Evolutionary conservation across 2,797 vertebrate genomes (phyloP).

Genomic region (Pogonophryne albipinna): DNA sequence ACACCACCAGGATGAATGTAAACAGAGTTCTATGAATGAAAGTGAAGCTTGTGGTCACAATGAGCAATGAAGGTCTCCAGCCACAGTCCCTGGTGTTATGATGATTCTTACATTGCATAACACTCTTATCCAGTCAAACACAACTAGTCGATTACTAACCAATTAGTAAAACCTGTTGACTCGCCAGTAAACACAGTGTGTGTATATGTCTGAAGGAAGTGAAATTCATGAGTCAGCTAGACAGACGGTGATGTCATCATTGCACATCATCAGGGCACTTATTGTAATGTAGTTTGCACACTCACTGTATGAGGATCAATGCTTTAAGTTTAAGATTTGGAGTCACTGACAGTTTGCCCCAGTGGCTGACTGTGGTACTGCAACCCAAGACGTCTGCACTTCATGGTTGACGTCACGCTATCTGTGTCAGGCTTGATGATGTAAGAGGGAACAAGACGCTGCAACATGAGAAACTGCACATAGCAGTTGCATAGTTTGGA

Average conservation of each 20-base stretch:
- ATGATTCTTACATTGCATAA: neutral
- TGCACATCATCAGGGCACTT: slow-evolving; percentile 22
- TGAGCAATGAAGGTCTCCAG: neutral
- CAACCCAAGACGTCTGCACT: neutral
- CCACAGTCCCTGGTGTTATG: neutral
- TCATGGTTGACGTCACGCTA: neutral
- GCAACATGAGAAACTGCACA: neutral
- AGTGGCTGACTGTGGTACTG: neutral
- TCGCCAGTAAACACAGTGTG: neutral
- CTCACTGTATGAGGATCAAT: slow-evolving; percentile 18
- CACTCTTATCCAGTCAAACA: neutral
- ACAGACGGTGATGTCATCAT: slow-evolving; percentile 56
- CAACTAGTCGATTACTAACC: neutral
- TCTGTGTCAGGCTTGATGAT: neutral
- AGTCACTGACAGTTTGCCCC: neutral
- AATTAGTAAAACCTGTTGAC: slow-evolving; percentile 15
- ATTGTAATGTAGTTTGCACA: slow-evolving; percentile 34
- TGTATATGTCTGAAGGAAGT: slow-evolving; percentile 10
- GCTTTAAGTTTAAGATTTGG: neutral
- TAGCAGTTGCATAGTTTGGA: neutral
- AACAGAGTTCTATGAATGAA: slow-evolving; percentile 20
- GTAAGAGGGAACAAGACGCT: neutral
- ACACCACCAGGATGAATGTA: neutral
- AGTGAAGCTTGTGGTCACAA: neutral
- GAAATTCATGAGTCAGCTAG: slow-evolving; percentile 17